A percentile compares a stretch with the other conserved stretches of the same genome.
Conservation (phyloP, 2,797 vertebrate genomes). For the Lateolabrax maculatus region DNA sequence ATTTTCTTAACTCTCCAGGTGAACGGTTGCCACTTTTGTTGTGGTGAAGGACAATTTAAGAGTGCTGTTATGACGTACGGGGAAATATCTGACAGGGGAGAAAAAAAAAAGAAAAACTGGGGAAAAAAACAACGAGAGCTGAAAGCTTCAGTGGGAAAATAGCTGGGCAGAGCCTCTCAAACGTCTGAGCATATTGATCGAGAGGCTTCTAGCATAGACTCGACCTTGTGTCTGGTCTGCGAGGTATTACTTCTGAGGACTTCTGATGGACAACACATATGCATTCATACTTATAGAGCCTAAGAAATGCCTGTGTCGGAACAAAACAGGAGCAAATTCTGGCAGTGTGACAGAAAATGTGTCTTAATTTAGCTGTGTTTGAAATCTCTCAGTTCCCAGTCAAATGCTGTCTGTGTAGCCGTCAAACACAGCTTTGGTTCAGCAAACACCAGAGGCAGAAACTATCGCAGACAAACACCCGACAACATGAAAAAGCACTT, state of each 20-base stretch:
- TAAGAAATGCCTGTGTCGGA: background rate
- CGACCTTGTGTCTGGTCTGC: constrained; percentile 61
- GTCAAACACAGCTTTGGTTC: constrained; percentile 33
- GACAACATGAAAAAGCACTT: constrained; percentile 70
- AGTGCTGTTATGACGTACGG: constrained; percentile 11
- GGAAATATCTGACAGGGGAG: constrained; percentile 19
- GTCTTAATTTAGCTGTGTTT: constrained; percentile 56
- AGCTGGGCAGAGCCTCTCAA: constrained; percentile 36
- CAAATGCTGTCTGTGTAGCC: constrained; percentile 16
- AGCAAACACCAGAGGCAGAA: constrained; percentile 41
- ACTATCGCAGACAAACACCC: constrained; percentile 48
- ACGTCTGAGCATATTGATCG: constrained; percentile 66
- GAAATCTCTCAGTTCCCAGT: constrained; percentile 44
- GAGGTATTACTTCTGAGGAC: constrained; percentile 45
- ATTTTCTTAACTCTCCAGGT: constrained; percentile 46
- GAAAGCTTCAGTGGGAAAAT: constrained; percentile 56
- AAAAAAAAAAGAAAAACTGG: constrained; percentile 7
- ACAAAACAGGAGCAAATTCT: constrained; percentile 39
- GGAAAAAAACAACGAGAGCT: constrained; percentile 38
- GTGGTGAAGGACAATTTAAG: constrained; percentile 37
- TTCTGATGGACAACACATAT: constrained; percentile 57
- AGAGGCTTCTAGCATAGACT: constrained; percentile 55
- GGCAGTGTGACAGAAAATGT: constrained; percentile 30
- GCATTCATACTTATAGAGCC: background rate
- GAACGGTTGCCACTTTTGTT: constrained; percentile 40